phyloP scores from a whole-genome alignment of 2,113 vertebrate species.

The Alectura lathami region DNA sequence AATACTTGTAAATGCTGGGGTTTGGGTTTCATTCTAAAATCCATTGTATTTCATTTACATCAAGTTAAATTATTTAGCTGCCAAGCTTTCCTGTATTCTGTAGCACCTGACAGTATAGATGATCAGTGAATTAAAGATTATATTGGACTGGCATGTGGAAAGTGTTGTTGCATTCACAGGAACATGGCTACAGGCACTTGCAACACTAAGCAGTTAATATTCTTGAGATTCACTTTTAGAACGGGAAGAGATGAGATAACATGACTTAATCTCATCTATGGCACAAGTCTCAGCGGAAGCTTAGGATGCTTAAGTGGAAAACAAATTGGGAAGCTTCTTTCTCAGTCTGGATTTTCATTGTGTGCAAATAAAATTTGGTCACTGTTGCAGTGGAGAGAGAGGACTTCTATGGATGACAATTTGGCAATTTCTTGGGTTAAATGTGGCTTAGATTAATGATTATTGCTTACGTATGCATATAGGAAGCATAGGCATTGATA shows the following conservation, averaged over 20 bases:
- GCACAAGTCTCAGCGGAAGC: not conserved
- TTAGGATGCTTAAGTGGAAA: not conserved
- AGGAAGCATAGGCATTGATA: not conserved
- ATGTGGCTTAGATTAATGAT: not conserved
- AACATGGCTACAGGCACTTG: not conserved
- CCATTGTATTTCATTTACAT: not conserved
- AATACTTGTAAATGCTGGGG: not conserved
- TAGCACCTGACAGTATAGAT: not conserved
- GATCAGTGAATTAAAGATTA: not conserved
- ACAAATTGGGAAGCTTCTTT: not conserved
- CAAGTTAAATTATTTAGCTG: not conserved
- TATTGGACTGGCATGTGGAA: not conserved
- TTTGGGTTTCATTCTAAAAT: not conserved
- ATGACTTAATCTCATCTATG: not conserved
- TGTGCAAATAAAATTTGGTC: not conserved
- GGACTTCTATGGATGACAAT: not conserved
- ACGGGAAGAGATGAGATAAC: not conserved
- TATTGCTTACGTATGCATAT: not conserved
- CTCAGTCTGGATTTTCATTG: not conserved
- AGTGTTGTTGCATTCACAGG: not conserved
- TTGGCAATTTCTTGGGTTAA: not conserved
- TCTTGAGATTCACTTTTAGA: not conserved
- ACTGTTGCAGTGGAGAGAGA: not conserved
- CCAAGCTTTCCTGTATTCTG: not conserved
- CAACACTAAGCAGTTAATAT: not conserved